Percentiles rank a stretch among this genome's conserved stretches.
These are phyloP conservation scores for Ataeniobius toweri DNA, from an alignment of 2,797 vertebrate genomes.

Conservation along the genomic window DNA sequence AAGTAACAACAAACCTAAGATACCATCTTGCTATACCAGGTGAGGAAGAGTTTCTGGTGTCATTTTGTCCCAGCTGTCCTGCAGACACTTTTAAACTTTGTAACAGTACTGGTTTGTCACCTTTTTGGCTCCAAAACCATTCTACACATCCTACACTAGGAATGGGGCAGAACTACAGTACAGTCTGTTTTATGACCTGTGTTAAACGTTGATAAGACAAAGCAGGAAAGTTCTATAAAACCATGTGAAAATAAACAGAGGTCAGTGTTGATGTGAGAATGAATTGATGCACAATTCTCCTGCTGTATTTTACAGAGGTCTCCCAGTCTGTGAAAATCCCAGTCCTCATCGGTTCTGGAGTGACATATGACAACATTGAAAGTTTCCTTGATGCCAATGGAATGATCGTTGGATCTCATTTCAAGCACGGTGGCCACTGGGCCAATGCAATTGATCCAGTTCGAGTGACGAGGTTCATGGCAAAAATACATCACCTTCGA, in stretches of 20 bases:
- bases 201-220: background rate
- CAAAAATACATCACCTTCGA: constrained; percentile 73
- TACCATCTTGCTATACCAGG: too few relatives aligned
- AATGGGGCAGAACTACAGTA: background rate
- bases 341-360: constrained; percentile 88
- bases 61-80: background rate
- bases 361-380: constrained; percentile 83
- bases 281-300: too few relatives aligned
- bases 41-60: background rate
- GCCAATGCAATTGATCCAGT: constrained; percentile 79
- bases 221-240: background rate
- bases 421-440: constrained; percentile 87
- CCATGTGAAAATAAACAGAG: background rate
- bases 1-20: background rate
- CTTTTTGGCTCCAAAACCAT: background rate
- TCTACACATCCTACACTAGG: background rate
- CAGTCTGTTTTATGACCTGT: background rate
- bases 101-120: too few relatives aligned
- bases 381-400: constrained; percentile 81
- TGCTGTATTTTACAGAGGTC: constrained; percentile 74
- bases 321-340: constrained; percentile 82
- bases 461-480: constrained; percentile 84
- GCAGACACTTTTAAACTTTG: background rate
- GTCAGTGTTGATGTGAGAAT: background rate
- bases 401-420: constrained; percentile 88